Evolutionary conservation across 2,113 vertebrate genomes (phyloP).

Genomic region (Cephalopterus ornatus): DNA sequence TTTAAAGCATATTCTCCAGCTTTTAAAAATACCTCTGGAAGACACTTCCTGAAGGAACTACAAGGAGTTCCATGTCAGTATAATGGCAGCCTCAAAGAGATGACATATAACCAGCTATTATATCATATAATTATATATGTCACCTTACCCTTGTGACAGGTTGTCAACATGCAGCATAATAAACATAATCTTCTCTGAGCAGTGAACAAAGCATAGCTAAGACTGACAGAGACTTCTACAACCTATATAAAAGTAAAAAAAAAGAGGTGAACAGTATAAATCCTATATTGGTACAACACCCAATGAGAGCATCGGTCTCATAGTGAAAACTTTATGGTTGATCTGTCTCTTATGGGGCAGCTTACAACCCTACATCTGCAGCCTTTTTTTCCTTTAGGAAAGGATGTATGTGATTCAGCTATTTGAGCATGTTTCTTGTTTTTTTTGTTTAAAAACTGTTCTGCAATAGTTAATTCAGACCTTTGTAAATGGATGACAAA

Average conservation of each 20-base stretch:
- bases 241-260: neutral
- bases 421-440: neutral
- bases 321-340: neutral
- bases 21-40: neutral
- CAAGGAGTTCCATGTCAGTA: neutral
- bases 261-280: neutral
- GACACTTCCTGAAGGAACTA: neutral
- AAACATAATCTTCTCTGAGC: neutral
- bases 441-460: neutral
- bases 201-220: neutral
- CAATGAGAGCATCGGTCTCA: neutral
- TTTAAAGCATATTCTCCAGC: neutral
- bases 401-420: neutral
- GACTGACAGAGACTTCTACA: neutral
- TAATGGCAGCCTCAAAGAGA: neutral
- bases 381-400: neutral
- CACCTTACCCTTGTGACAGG: neutral
- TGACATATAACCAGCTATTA: neutral
- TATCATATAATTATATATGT: neutral
- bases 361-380: neutral
- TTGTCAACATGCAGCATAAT: neutral
- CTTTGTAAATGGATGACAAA: constrained; percentile 11
- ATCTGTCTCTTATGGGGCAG: neutral
- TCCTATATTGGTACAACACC: neutral
- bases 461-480: neutral